Conservation (phyloP, 1,140 invertebrate genomes). For the Scaptomyza montana region DNA sequence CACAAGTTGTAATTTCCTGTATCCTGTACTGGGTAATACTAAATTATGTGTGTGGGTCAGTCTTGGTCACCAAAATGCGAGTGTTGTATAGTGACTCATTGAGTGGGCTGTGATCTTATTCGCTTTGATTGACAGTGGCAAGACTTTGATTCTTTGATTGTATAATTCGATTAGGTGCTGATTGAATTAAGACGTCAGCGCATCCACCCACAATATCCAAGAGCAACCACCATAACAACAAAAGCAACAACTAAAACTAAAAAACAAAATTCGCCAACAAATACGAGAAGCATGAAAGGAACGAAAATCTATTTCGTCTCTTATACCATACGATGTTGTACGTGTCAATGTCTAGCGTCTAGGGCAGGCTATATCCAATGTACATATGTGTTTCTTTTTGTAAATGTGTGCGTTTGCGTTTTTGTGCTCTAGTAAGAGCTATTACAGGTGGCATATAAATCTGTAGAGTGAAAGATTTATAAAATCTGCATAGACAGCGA, state of each 20-base stretch:
- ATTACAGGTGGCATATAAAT: conserved; percentile 81
- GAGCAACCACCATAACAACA: conserved; percentile 22
- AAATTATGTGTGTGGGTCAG: not conserved
- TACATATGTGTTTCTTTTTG: conserved; percentile 4
- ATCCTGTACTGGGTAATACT: conserved; percentile 52
- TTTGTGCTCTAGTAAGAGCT: conserved; percentile 42
- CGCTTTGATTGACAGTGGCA: conserved; percentile 67
- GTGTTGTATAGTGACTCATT: conserved; percentile 32
- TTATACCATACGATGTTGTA: conserved; percentile 39
- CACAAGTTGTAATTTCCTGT: not conserved
- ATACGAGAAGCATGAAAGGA: conserved; percentile 23
- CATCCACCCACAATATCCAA: conserved; percentile 48
- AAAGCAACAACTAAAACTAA: conserved; percentile 7
- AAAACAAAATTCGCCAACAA: conserved; percentile 25
- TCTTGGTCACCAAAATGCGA: conserved; percentile 27
- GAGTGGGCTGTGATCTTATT: conserved; percentile 37
- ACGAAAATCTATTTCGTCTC: conserved; percentile 30
- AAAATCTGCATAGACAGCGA: conserved; percentile 35
- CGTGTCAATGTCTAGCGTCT: conserved; percentile 79
- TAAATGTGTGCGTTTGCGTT: conserved; percentile 32
- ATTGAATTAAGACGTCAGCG: conserved; percentile 81
- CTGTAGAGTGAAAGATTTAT: conserved; percentile 63
- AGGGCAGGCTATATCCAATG: conserved; percentile 48
- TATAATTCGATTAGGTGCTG: conserved; percentile 80
- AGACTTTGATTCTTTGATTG: conserved; percentile 67